Base-by-base conservation (phyloP, 92 coral and sea anemone species). In the Isaurus tuberculatus region DNA sequence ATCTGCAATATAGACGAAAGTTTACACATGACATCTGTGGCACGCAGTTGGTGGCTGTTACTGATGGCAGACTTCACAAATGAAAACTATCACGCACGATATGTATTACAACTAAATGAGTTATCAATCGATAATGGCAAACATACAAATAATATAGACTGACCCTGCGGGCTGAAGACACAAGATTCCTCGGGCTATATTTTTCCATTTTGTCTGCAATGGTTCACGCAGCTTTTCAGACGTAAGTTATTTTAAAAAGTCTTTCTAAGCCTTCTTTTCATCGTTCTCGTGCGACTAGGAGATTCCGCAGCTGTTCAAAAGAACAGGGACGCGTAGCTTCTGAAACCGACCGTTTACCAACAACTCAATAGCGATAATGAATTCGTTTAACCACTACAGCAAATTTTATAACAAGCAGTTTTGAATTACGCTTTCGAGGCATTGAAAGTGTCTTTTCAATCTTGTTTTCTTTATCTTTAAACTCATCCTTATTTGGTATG, bases 131-230 rank as follows among this genome's bases (percentile, higher is more conserved):
- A 37, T 77, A 58, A 20, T 34, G 42, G 5, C 20, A 9, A 57
- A 48, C 31, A 75, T 10, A 20, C 46, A 34, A 20, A 8, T 29
- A 55, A 25, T 70, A 70, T 70, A 23, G 57, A 75, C 65, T n/a
- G 33, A 77, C 82, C 82, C 82, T 30, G 69, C 70, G 43, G 82
- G 82, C 69, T n/a, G 82, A 77, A 23, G 48, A 60, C 70, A 19
- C 33, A 1, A 58, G 37, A 60, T 57, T 55, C 70, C 67, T 77
- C 55, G 82, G 55, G 70, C 82, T 77, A 65, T 77, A 32, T 58
- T n/a, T 58, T 30, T 43, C 64, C 46, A 42, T 74, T 46, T 74
- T 72, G 78, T 72, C 51, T 16, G 82, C 49, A 34, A 23, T 20
- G 44, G 28, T 51, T 74, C 67, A 20, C 66, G 66, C 80, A 22